Evolutionary conservation across 2,113 vertebrate species (phyloP).

Genomic region (Campylomormyrus tamandua): DNA sequence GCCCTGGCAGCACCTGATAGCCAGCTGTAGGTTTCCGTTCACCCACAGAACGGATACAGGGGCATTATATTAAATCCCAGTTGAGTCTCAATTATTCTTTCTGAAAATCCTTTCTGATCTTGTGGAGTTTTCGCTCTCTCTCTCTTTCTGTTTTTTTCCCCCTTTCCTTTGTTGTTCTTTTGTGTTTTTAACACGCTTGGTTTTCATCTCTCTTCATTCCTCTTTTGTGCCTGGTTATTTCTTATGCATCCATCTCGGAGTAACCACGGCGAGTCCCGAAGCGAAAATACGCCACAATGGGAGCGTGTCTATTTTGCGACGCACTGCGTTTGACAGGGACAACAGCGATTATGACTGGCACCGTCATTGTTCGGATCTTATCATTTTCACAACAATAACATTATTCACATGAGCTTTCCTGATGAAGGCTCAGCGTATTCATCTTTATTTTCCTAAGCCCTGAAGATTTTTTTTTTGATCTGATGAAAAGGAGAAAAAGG

Average conservation of each 20-base stretch:
- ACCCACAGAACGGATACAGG: conserved; percentile 25
- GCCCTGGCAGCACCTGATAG: neutral
- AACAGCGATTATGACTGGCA: conserved; percentile 10
- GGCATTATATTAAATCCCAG: conserved; percentile 14
- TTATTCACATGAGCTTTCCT: conserved; percentile 1
- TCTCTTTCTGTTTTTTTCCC: neutral
- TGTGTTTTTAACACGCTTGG: neutral
- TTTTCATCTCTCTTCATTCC: neutral
- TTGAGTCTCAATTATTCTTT: conserved; percentile 18
- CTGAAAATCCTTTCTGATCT: conserved; percentile 6
- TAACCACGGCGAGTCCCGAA: neutral
- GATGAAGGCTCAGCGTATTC: neutral
- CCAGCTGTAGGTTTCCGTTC: neutral
- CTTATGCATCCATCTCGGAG: neutral
- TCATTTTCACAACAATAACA: conserved; percentile 9
- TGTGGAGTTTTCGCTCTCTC: neutral
- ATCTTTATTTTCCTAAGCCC: neutral
- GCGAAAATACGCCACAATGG: neutral
- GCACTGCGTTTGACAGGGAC: conserved; percentile 10
- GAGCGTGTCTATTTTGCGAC: conserved; percentile 12
- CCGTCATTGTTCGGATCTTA: neutral
- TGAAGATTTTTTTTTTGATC: neutral
- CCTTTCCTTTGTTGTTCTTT: neutral
- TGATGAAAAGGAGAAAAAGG: neutral
- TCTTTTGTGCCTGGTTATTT: neutral